Evolutionary conservation across 2,888 invertebrate genomes (phyloP), one percentile per base, ranked within the genome.

Genomic region (Helleia helle): DNA sequence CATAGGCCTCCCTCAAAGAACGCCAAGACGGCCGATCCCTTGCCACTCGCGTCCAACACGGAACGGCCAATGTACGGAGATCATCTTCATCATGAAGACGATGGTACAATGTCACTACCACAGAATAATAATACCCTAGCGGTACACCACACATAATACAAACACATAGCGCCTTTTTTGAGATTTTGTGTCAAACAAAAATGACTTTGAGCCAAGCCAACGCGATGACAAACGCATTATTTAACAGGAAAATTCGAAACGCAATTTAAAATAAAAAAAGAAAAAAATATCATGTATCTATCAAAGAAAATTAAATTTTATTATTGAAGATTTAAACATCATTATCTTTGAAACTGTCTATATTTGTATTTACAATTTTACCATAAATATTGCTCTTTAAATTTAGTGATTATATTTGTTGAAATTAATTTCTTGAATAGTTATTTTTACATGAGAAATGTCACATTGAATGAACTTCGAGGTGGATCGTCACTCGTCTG

Each of bases 391-490:
- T 64, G 73, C 68, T 68, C 66, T 71, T 75, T 61, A 69, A 71
- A 72, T 72, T 72, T 81, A 74, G 76, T 75, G 71, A 71, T 71
- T 73, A 64, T 75, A 72, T 71, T 77, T 71, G 63, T 72, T 71
- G 58, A 56, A 24, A 22, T 73, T 71, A 72, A 62, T 69, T 71
- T 72, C 59, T 65, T 55, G 75, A 71, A 71, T 71, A 63, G 68
- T 69, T 71, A 70, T 71, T 80, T 72, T 62, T 72, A 68, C 70
- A 74, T 55, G 64, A 71, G 74, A 66, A 60, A 80, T 83, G 83
- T 71, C 72, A 73, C 83, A 80, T 84, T 84, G 84, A 84, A 84
- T 84, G 83, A 84, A 63, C 81, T 79, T 79, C 81, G 80, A 80
- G 58, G 79, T 75, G 76, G 83, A 81, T 73, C 75, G 75, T 52